Percentiles rank a stretch among this genome's conserved stretches.
Evolutionary conservation across 2,797 vertebrate genomes (phyloP).

Genomic region (Pangasius djambal): DNA sequence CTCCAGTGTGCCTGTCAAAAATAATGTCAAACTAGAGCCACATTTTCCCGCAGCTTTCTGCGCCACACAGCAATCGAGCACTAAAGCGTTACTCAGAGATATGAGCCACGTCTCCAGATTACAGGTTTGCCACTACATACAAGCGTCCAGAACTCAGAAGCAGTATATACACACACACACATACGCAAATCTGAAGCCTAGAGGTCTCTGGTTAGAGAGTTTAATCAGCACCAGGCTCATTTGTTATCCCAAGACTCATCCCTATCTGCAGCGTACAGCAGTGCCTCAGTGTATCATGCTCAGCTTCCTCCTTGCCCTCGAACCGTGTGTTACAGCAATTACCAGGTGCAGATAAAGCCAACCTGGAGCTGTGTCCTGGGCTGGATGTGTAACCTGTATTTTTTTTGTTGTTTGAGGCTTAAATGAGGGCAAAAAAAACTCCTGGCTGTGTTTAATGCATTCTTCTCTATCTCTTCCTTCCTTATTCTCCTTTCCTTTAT

Average conservation of each 20-base stretch:
- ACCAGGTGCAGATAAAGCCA: slow-evolving; percentile 66
- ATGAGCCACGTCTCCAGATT: neutral
- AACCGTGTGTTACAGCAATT: slow-evolving; percentile 66
- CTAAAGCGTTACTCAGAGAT: neutral
- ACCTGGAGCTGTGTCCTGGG: slow-evolving; percentile 43
- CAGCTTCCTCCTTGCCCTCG: slow-evolving; percentile 39
- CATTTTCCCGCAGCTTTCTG: neutral
- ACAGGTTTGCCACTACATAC: neutral
- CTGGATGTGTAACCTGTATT: no score
- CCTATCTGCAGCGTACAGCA: slow-evolving; percentile 72
- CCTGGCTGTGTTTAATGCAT: neutral
- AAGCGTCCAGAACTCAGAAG: neutral
- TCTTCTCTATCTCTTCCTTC: neutral
- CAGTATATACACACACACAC: neutral
- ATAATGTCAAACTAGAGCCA: neutral
- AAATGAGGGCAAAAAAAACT: no score
- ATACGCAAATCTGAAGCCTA: slow-evolving; percentile 53
- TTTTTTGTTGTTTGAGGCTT: no score
- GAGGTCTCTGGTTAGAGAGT: slow-evolving; percentile 70
- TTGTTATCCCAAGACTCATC: slow-evolving; percentile 72
- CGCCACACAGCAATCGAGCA: neutral
- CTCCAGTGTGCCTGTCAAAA: neutral
- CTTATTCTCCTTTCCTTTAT: neutral
- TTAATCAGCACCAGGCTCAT: slow-evolving; percentile 74
- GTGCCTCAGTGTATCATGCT: slow-evolving; percentile 30